Base-by-base conservation (phyloP, 1,140 invertebrate species). In the Drosophila lini region DNA sequence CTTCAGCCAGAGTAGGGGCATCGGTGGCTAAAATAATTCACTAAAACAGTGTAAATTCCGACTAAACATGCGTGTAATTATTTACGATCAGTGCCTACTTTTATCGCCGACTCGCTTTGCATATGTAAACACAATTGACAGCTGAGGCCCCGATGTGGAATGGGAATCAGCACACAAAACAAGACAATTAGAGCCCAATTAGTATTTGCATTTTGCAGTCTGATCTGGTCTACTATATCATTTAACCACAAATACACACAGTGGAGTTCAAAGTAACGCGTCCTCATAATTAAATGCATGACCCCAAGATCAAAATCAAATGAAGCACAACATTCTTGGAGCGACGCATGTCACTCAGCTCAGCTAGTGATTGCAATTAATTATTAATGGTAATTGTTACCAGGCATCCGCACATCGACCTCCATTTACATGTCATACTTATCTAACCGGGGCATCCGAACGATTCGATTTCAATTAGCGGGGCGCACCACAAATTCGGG, bases 91-190 rank as follows among this genome's bases (percentile, higher is more conserved):
- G 32, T n/a, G 31, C 22, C 28, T 19, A 55, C 15, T 10, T 50
- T 41, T 53, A 36, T 63, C 25, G 53, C 41, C 55, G 32, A 53
- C 63, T 83, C 74, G 34, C 48, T 64, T 47, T 64, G 57, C 73
- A 67, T 59, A 76, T 76, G 73, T 67, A 77, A 68, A 77, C 74
- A 60, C 38, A 68, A 77, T 77, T 77, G 73, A 77, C 74, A 77
- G 40, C 16, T 36, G 73, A 41, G 31, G 34, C 50, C 13, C 42
- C n/a, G 40, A 16, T 34, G 6, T 11, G 25, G 28, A 7, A 13
- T 34, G 15, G 8, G 9, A 28, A 45, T 68, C 44, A 19, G 5
- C 50, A 25, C 50, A 25, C 34, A 57, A 19, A 52, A 13, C 42
- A 48, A 48, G 68, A 70, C 68, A 71, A 58, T 48, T 71, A 44